Conservation (phyloP, 2,113 vertebrate species). For the Syrmaticus mikado region DNA sequence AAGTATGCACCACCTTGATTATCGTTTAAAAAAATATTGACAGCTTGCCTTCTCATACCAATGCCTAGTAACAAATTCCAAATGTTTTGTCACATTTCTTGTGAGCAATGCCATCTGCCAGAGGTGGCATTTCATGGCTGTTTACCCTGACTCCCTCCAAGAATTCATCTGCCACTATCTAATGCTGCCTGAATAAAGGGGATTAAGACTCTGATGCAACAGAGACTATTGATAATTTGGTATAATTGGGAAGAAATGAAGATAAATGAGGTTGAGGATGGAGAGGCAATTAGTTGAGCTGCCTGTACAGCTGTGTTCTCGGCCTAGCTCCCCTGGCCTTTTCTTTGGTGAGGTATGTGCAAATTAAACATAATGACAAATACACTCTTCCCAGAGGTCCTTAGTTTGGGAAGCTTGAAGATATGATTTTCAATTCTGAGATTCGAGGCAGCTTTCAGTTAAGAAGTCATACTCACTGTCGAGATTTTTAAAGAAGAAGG, state of each 20-base stretch:
- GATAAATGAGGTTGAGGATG: slow-evolving; percentile 93
- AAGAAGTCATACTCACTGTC: neutral
- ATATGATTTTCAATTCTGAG: slow-evolving; percentile 56
- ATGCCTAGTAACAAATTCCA: slow-evolving; percentile 85
- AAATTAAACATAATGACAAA: slow-evolving; percentile 88
- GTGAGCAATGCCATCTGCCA: slow-evolving; percentile 89
- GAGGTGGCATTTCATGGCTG: slow-evolving; percentile 91
- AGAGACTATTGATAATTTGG: slow-evolving; percentile 95
- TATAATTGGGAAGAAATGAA: slow-evolving; percentile 96
- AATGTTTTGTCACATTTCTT: slow-evolving; percentile 90
- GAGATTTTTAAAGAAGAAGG: neutral
- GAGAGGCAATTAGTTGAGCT: slow-evolving; percentile 89
- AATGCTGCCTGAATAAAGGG: slow-evolving; percentile 88
- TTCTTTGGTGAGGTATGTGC: slow-evolving; percentile 82
- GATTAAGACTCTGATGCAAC: slow-evolving; percentile 92
- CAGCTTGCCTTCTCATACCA: slow-evolving; percentile 85
- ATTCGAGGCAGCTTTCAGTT: neutral
- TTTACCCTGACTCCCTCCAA: slow-evolving; percentile 90
- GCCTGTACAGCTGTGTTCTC: slow-evolving; percentile 90
- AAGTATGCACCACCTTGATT: slow-evolving; percentile 76
- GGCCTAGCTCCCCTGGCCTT: slow-evolving; percentile 82
- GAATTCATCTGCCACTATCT: slow-evolving; percentile 91
- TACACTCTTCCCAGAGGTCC: slow-evolving; percentile 76
- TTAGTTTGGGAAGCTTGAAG: slow-evolving; percentile 64
- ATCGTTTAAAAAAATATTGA: slow-evolving; percentile 84